Conservation (phyloP, 1,140 invertebrate species). For the Campoletis sonorensis region DNA sequence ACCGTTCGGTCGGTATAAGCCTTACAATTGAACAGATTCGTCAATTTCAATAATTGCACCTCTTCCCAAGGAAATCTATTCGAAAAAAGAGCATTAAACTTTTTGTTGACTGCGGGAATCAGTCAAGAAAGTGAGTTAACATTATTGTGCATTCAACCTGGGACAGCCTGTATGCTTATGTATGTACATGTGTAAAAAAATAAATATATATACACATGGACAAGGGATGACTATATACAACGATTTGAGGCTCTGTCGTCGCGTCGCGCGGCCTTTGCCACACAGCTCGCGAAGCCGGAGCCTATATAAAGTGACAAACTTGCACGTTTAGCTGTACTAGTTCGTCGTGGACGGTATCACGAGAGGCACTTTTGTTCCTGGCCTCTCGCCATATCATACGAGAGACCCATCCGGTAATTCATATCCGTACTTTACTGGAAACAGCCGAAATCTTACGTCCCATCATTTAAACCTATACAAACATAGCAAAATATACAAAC, state of each 20-base stretch:
- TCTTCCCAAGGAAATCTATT: no score
- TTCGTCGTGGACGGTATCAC: constrained; percentile 54
- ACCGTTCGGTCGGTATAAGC: no score
- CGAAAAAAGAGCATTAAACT: no score
- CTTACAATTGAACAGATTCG: no score
- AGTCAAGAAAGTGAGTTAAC: no score
- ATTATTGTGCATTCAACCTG: no score
- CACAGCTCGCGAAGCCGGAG: constrained; percentile 63
- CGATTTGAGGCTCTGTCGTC: constrained; percentile 10
- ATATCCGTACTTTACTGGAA: constrained; percentile 54
- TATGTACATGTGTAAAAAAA: neutral
- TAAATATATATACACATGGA: neutral
- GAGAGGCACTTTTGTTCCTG: constrained; percentile 37
- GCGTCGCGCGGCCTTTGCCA: constrained; percentile 51
- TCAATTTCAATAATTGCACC: no score
- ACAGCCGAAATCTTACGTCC: constrained; percentile 34
- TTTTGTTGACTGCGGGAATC: no score
- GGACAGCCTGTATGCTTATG: no score
- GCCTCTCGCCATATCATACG: neutral
- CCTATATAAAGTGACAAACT: constrained; percentile 74
- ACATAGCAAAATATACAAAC: neutral
- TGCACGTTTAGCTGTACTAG: constrained; percentile 61
- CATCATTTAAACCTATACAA: neutral
- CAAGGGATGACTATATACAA: neutral
- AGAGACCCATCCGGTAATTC: constrained; percentile 46